Conservation (phyloP, 2,797 vertebrate species). For the Alectoris magna region DNA sequence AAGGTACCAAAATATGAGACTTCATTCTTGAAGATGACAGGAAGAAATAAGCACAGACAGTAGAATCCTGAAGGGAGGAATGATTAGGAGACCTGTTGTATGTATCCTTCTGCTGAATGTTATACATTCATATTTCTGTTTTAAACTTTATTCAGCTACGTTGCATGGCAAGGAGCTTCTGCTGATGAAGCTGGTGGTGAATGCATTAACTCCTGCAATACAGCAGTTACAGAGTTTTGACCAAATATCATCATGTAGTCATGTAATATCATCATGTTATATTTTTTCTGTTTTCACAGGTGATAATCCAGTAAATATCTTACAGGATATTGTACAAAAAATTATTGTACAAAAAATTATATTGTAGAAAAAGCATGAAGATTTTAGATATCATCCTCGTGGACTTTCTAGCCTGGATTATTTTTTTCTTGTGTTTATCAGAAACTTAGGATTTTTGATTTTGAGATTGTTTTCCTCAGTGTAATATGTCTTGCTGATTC, state of each 20-base stretch:
- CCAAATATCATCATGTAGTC: not conserved
- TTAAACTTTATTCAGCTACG: not conserved
- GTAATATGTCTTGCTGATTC: no score
- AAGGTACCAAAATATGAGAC: not conserved
- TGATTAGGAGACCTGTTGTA: not conserved
- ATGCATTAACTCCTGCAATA: not conserved
- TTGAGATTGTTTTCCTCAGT: no score
- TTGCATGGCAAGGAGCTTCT: not conserved
- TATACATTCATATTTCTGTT: not conserved
- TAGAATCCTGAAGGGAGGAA: not conserved
- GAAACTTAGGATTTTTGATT: no score
- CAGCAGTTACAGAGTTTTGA: not conserved
- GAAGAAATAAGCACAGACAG: not conserved
- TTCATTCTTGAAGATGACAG: not conserved
- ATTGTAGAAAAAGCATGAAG: not conserved
- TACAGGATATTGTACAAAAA: not conserved
- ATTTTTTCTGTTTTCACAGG: not conserved
- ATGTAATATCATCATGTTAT: not conserved
- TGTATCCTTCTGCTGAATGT: not conserved
- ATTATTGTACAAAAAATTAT: no score
- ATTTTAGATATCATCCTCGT: not conserved
- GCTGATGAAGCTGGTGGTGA: not conserved
- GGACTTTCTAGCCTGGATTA: no score
- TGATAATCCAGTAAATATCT: not conserved
- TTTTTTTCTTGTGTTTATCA: no score